Conservation (phyloP, 1,140 invertebrate species). For the Melanaphis sacchari region DNA sequence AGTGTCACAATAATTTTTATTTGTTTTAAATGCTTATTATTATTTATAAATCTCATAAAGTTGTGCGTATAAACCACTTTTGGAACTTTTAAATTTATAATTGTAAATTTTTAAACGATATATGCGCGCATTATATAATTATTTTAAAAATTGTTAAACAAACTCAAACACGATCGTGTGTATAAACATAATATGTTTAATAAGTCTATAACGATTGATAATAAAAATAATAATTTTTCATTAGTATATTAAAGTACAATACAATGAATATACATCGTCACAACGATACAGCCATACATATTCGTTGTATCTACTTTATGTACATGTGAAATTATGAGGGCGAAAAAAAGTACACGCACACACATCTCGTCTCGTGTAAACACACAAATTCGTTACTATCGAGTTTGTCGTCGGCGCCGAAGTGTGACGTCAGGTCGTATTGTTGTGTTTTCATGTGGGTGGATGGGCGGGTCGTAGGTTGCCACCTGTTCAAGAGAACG, state of each 20-base stretch:
- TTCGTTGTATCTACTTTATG: neutral
- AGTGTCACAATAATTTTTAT: neutral
- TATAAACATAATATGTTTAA: neutral
- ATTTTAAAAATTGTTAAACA: neutral
- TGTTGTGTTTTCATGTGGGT: conserved; percentile 42
- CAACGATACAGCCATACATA: neutral
- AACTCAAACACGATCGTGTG: neutral
- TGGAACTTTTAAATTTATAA: neutral
- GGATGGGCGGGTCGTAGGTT: conserved; percentile 44
- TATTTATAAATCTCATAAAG: neutral
- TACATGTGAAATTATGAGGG: conserved; percentile 30
- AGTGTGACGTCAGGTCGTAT: conserved; percentile 54
- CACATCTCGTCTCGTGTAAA: conserved; percentile 1
- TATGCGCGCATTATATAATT: neutral
- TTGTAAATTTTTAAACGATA: neutral
- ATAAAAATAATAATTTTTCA: neutral
- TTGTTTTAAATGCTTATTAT: neutral
- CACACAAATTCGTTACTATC: conserved; percentile 51
- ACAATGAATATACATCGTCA: neutral
- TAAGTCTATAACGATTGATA: neutral
- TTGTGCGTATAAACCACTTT: neutral
- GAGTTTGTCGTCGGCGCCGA: conserved; percentile 56
- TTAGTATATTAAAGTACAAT: neutral
- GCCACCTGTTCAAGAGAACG: conserved; percentile 50
- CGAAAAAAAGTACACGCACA: conserved; percentile 29